phyloP scores from a whole-genome alignment of 2,888 invertebrate genomes.

The Diaphora mendica region DNA sequence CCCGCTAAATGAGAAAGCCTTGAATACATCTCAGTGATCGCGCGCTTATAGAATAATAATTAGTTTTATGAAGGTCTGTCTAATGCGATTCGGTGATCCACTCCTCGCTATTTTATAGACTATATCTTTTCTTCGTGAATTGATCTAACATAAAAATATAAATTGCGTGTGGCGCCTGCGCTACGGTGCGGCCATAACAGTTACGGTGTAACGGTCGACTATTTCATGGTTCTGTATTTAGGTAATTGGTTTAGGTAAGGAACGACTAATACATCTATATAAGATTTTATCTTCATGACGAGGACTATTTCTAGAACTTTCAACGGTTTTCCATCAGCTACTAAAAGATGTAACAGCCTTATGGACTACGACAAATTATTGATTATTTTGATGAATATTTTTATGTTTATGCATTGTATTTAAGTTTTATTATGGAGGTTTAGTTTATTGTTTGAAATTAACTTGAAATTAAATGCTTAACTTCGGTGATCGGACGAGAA shows the following conservation, averaged over 20 bases:
- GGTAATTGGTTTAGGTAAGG: neutral
- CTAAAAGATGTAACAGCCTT: neutral
- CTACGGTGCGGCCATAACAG: neutral
- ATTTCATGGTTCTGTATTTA: neutral
- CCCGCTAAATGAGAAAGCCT: neutral
- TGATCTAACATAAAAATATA: slow-evolving; percentile 6
- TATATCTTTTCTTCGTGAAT: neutral
- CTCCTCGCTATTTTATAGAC: slow-evolving; percentile 1
- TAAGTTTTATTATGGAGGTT: too few relatives aligned
- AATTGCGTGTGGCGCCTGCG: neutral
- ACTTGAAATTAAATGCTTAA: too few relatives aligned
- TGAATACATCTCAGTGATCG: slow-evolving; percentile 2
- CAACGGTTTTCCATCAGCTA: neutral
- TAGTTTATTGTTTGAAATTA: too few relatives aligned
- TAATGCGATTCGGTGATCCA: slow-evolving; percentile 7
- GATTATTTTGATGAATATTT: neutral
- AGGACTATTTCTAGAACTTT: neutral
- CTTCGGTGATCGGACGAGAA: too few relatives aligned
- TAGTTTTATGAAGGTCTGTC: neutral
- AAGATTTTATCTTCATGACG: neutral
- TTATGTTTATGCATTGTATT: neutral
- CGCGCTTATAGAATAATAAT: slow-evolving; percentile 3
- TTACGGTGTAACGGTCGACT: neutral
- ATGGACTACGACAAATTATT: neutral
- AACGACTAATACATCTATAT: neutral